Base-by-base conservation (phyloP, 2,797 vertebrate genomes). In the Atherinosoma microstoma region DNA sequence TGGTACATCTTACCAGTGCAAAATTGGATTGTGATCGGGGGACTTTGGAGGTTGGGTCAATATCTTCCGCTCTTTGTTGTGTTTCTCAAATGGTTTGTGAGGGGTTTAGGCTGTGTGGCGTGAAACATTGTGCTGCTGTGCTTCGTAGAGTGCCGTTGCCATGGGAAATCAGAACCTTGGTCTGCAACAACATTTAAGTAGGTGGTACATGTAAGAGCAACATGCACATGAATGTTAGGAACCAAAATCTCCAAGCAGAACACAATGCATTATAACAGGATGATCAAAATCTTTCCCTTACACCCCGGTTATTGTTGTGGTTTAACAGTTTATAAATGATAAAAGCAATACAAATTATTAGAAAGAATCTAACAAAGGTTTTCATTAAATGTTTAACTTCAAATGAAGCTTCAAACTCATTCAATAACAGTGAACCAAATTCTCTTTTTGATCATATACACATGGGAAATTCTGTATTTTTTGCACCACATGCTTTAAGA, bases 131-230 rank as follows among this genome's bases (percentile, higher is more conserved):
- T 57, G 29, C 13, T 45, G 60, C 60, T 20, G 60, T 18, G 60
- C 60, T 62, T 71, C 36, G 36, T 10, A 42, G 36, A 58, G 24
- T 27, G 22, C 51, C 57, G 51, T 56, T 57, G 49, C 51, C 36
- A 64, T 47, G 30, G n/a, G 29, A 27, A 22, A 45, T 27, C 9
- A 38, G 30, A 2, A 35, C 51, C 34, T 57, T 42, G 20, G 47
- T 34, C 4, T 42, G 24, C 24, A 67, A 45, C 36, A 67, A 58
- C 18, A 35, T 58, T 45, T 29, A 51, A 6, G 45, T 62, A 20
- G 67, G 47, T 18, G 47, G 35, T 40, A 32, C 1, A 61, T 57
- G 51, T 45, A 29, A 71, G 42, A 70, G 35, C 42, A 40, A 40
- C 36, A 30, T 11, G 68, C 13, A 35, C 49, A 6, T 63, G 12